These are phyloP conservation scores for Alces alces DNA, from an alignment of 2,113 vertebrate species.

Conservation along the genomic window DNA sequence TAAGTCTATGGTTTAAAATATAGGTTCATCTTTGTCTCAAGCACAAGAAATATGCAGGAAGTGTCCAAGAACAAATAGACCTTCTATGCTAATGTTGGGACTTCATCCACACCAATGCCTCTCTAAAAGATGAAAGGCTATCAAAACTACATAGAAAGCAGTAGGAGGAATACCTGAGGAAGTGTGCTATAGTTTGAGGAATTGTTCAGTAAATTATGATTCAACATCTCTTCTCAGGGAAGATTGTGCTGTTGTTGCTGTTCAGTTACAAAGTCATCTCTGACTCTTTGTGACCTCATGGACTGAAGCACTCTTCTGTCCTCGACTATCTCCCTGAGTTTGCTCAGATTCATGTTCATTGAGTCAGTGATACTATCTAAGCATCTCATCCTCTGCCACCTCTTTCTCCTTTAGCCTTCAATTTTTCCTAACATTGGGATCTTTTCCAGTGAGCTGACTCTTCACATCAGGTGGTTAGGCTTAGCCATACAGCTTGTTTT, in stretches of 20 bases:
- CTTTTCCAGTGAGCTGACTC: not conserved
- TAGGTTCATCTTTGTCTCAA: not conserved
- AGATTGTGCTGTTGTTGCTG: not conserved
- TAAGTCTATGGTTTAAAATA: not conserved
- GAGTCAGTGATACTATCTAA: not conserved
- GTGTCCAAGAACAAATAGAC: not conserved
- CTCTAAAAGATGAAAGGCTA: not conserved
- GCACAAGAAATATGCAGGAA: not conserved
- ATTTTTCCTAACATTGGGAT: not conserved
- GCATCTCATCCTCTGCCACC: not conserved
- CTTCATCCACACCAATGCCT: not conserved
- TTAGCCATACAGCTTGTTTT: not conserved
- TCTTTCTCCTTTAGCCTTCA: not conserved
- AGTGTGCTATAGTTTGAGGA: not conserved
- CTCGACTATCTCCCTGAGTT: not conserved
- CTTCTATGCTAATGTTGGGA: not conserved
- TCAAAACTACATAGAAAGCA: not conserved
- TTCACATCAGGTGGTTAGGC: not conserved
- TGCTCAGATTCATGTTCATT: not conserved
- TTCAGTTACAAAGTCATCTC: not conserved
- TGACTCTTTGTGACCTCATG: not conserved
- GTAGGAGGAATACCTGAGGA: not conserved
- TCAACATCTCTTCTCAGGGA: fast-evolving
- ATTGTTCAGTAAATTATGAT: not conserved
- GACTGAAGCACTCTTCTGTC: not conserved